Conservation (phyloP, 2,888 invertebrate genomes). For the Hedychridium roseum region DNA sequence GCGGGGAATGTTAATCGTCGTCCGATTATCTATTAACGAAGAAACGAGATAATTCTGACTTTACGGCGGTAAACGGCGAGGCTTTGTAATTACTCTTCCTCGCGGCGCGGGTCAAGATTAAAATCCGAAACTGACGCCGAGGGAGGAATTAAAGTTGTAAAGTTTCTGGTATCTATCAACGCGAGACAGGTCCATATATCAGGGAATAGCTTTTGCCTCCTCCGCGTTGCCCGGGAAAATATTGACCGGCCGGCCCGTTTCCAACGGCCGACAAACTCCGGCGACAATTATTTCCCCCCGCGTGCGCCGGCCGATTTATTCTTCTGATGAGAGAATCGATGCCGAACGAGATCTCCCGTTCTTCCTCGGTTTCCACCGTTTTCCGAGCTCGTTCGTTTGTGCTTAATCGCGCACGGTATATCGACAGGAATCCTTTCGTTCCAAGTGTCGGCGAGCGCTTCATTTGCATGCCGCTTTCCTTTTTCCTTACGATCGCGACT, state of each 20-base stretch:
- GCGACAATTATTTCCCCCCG: constrained; percentile 24
- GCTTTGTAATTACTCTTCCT: constrained; percentile 1
- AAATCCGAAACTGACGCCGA: constrained; percentile 45
- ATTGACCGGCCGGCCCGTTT: constrained; percentile 30
- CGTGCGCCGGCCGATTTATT: constrained; percentile 45
- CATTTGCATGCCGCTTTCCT: too few species aligned
- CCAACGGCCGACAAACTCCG: neutral
- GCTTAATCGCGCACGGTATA: constrained; percentile 4
- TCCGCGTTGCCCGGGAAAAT: constrained; percentile 26
- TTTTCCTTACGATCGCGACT: too few species aligned
- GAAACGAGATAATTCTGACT: constrained; percentile 1
- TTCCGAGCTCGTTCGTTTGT: neutral
- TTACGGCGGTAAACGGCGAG: neutral
- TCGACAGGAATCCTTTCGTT: too few species aligned
- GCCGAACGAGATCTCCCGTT: constrained; percentile 29
- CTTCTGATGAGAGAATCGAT: constrained; percentile 49
- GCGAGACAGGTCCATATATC: constrained; percentile 52
- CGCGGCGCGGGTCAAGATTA: constrained; percentile 36
- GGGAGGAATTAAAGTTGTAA: constrained; percentile 51
- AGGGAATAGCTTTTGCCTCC: constrained; percentile 39
- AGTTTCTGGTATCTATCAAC: constrained; percentile 54
- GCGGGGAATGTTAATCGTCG: neutral
- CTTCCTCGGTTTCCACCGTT: neutral
- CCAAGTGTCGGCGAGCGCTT: too few species aligned
- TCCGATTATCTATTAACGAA: neutral